phyloP scores from a whole-genome alignment of 2,113 vertebrate species.

The Oceanodroma tethys region DNA sequence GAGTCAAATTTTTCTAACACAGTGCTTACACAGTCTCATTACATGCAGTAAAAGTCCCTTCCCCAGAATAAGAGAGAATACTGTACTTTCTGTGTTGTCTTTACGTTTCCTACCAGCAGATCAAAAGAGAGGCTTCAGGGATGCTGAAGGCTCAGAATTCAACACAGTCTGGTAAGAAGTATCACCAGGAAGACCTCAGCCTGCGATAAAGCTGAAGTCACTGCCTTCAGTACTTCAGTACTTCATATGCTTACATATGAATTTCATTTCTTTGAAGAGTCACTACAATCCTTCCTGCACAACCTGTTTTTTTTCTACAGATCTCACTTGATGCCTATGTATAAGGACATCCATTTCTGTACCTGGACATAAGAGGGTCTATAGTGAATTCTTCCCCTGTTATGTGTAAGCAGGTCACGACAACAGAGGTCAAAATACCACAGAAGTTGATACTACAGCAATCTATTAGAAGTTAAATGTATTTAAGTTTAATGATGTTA shows the following conservation, averaged over 20 bases:
- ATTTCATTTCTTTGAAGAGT: background rate
- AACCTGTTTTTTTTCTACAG: background rate
- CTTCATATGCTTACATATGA: background rate
- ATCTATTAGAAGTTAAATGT: background rate
- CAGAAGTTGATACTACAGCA: background rate
- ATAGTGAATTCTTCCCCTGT: background rate
- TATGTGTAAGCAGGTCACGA: background rate
- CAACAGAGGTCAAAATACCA: background rate
- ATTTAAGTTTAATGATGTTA: background rate
- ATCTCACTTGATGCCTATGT: fast-evolving
- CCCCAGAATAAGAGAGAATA: background rate
- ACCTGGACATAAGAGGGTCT: background rate
- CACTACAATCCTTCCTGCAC: background rate
- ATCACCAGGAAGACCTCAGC: background rate
- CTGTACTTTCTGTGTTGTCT: background rate
- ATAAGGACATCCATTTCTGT: background rate
- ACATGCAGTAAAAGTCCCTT: background rate
- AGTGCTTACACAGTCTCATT: background rate
- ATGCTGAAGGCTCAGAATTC: background rate
- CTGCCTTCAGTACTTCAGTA: background rate
- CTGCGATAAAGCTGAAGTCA: background rate
- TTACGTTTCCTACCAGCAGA: background rate
- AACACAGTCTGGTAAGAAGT: background rate
- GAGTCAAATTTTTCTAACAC: background rate
- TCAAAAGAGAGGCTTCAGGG: background rate